Percentiles rank a stretch among this genome's conserved stretches.
phyloP scores from a whole-genome alignment of 1,140 invertebrate genomes.

The Theocolax elegans region DNA sequence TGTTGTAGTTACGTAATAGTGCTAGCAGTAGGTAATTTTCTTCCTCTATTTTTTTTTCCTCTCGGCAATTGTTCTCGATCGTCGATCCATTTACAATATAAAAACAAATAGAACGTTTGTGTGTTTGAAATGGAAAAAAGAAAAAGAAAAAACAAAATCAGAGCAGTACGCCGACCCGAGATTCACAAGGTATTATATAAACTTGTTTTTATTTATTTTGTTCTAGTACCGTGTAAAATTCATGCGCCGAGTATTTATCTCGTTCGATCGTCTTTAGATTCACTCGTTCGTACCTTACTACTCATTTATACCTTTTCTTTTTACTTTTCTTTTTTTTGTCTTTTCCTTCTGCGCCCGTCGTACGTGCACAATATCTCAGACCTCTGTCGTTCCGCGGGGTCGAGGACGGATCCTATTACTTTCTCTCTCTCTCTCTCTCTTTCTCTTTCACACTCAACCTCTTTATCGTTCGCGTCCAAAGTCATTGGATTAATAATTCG shows the following conservation, averaged over 20 bases:
- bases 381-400: conserved; percentile 28
- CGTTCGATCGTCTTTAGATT: conserved; percentile 28
- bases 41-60: conserved; percentile 49
- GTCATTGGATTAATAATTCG: conserved; percentile 46
- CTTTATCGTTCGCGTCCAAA: conserved; percentile 45
- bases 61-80: too few species aligned
- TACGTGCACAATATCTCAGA: not conserved
- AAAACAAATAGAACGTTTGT: too few species aligned
- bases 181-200: conserved; percentile 11
- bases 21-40: conserved; percentile 49
- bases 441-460: too few species aligned
- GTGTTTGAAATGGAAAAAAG: conserved; percentile 58
- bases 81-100: too few species aligned
- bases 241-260: conserved; percentile 56
- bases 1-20: conserved; percentile 50
- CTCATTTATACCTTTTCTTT: not conserved
- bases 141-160: conserved; percentile 44
- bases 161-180: conserved; percentile 60
- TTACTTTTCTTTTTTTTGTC: conserved; percentile 34
- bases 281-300: not conserved
- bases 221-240: conserved; percentile 49
- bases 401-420: conserved; percentile 30
- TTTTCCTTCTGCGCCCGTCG: conserved; percentile 28
- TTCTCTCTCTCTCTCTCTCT: too few species aligned
- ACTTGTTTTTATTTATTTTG: conserved; percentile 39